Evolutionary conservation across 2,888 invertebrate genomes (phyloP), one percentile per base, ranked within the genome.

Genomic region (Cistogaster globosa): DNA sequence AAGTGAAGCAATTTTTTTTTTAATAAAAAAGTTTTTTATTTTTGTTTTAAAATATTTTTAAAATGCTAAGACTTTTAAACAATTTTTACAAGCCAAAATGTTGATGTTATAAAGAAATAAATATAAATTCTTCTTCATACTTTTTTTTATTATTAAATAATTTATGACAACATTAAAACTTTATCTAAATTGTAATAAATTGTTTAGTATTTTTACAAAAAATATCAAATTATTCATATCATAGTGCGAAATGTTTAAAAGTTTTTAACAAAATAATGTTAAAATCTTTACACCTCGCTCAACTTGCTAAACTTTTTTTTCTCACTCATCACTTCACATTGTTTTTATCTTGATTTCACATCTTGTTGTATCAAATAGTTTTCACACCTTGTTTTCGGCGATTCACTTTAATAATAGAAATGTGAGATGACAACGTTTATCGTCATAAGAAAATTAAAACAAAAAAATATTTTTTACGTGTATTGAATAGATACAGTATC

Each of bases 331-430:
- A 60, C 48, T n/a, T 48, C 3, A 4, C 20, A 45, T 32, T 68
- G 16, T 45, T 65, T 53, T 48, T 62, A 58, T 45, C 69, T 71
- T 57, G 48, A 67, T 67, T 68, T 58, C 36, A 20, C 75, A 51
- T 63, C 51, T 36, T 36, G 51, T 57, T 67, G 26, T 51, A 76
- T 26, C 32, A 42, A 68, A 77, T 69, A 55, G 36, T 71, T 79
- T 79, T 71, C 79, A 79, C 79, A 79, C 79, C 79, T 71, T 57
- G 71, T 71, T 79, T 79, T 71, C 63, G 79, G 69, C 53, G 26
- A 26, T 58, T 38, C 26, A 22, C 20, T 60, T 57, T 45, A 20
- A 11, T 55, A 20, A 71, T 36, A 53, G 26, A 58, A 60, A 48
- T 68, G 18, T 53, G 20, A 74, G 67, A 67, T 60, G 80, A 65